Evolutionary conservation across 2,888 invertebrate species (phyloP), one percentile per base, ranked within the genome.

Genomic region (Parapristionchus giblindavisi): DNA sequence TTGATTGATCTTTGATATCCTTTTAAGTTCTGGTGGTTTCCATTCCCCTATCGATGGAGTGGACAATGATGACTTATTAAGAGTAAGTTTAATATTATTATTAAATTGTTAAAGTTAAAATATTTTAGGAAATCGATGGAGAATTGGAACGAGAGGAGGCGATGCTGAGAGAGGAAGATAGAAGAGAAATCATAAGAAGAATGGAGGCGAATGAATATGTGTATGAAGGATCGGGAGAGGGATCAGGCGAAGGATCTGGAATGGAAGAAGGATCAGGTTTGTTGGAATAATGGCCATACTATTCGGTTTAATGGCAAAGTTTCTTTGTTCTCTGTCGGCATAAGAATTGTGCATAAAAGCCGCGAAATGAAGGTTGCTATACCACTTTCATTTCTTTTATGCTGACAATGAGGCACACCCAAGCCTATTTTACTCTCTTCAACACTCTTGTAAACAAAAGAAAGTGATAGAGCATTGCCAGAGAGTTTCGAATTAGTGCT

Each of bases 141-240:
- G 66, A 66, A 24, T 34, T 66, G 51, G 66, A 29, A 36, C 29
- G 66, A 17, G 66, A 66, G 34, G 66, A 66, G 43, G 8, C 29
- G 17, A 21, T 66, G 43, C 21, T 66, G 11, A n/a, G 66, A 5
- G 66, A 66, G 34, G 66, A 48, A 32, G 66, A 66, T 29, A 43
- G 66, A 14, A 66, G 24, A 34, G 66, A 32, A 8, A 27, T 24
- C 34, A 32, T 66, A 51, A 66, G 51, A 51, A 66, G 51, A 51
- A 48, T 66, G 32, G 66, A 48, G 63, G 43, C 27, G 63, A 43
- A 40, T 27, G 63, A 43, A 63, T 63, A 63, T 43, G 63, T 34
- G 24, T 21, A 63, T 14, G 63, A 11, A 29, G 32, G 34, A 2
- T 8, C 36, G 38, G 40, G 2, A 11, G 38, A 38, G 27, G 63